Evolutionary conservation across 2,113 vertebrate species (phyloP).

Genomic region (Sphaerodactylus townsendi): DNA sequence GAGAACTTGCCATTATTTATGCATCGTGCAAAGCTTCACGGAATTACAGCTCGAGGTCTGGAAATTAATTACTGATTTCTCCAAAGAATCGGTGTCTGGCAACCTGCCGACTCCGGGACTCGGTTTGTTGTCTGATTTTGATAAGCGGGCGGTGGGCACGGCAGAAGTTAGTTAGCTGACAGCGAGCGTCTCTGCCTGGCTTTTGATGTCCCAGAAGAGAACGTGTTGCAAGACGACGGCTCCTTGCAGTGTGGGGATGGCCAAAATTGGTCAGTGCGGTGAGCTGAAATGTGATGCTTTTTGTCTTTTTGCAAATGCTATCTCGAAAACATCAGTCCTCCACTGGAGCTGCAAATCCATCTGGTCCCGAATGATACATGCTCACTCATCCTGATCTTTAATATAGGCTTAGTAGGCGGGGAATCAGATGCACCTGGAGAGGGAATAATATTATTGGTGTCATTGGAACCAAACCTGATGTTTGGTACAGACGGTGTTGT

Average conservation of each 20-base stretch:
- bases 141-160: background rate
- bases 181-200: background rate
- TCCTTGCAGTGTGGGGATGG: background rate
- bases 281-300: background rate
- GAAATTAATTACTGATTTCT: slow-evolving; percentile 58
- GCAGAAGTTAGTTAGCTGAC: background rate
- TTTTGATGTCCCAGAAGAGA: slow-evolving; percentile 1
- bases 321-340: too few species aligned
- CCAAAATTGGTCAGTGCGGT: background rate
- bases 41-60: slow-evolving; percentile 20
- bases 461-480: too few species aligned
- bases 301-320: too few species aligned
- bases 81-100: slow-evolving; percentile 20
- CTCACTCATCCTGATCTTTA: too few species aligned
- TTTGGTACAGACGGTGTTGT: too few species aligned
- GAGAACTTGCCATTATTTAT: slow-evolving; percentile 8
- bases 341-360: too few species aligned
- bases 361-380: too few species aligned
- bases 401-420: too few species aligned
- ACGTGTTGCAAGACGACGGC: background rate
- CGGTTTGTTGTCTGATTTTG: slow-evolving; percentile 3
- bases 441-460: too few species aligned
- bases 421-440: too few species aligned
- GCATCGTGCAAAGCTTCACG: background rate
- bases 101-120: background rate